Evolutionary conservation across 92 coral and sea anemone species (phyloP), one percentile per base, ranked within the genome.

Genomic region (Epizoanthus stellaris): DNA sequence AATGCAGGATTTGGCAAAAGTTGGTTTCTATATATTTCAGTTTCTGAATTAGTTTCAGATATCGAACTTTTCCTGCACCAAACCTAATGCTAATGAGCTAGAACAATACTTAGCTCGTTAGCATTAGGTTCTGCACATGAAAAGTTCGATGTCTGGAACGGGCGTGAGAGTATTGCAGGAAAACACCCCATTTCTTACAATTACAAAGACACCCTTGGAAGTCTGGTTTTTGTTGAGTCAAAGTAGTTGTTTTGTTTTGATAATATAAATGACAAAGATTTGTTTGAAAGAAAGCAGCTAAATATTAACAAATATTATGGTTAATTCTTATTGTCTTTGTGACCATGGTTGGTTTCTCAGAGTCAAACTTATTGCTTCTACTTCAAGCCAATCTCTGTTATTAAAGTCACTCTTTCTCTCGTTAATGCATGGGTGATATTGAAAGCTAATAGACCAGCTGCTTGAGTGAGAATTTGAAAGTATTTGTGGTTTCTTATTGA

Each of bases 281-380:
- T 72, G 77, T 72, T 72, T 72, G 59, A 72, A 4, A 72, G 34
- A 16, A 34, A 72, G 42, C n/a, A 2, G 38, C 30, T 72, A 72
- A 72, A 43, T 20, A 72, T 11, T 16, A 43, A 16, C 58, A 72
- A n/a, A 72, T 72, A 47, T 52, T 52, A 13, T 47, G 38, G 1
- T 72, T n/a, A 72, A 6, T 0, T 20, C 1, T 67, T 42, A 6
- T 67, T 67, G 42, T 67, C 36, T 42, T 67, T 6, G 15, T 30
- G 8, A 25, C 40, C 73, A 67, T 6, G 38, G 73, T 66, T 21
- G 39, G 71, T 66, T 66, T n/a, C 38, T 66, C 70, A 66, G 10
- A n/a, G 52, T 49, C 56, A 49, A 49, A 10, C 11, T 2, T 6
- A 49, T 49, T 49, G 56, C 15, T 66, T 40, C 7, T 19, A 36